phyloP scores from a whole-genome alignment of 2,888 invertebrate species.

The Drosophila paranaensis region DNA sequence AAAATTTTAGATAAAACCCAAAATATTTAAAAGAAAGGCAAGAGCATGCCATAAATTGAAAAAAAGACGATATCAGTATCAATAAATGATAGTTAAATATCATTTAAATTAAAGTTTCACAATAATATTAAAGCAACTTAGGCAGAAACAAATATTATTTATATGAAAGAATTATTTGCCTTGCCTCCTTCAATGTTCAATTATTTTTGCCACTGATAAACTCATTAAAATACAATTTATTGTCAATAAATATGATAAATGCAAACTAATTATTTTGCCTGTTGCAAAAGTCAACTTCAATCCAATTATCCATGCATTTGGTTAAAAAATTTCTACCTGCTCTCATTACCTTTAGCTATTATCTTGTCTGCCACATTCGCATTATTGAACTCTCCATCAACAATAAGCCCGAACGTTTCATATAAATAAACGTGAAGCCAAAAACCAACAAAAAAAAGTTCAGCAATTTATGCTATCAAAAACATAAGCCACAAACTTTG shows the following conservation, averaged over 20 bases:
- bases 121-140: too few relatives aligned
- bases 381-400: slow-evolving; percentile 8
- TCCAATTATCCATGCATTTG: slow-evolving; percentile 1
- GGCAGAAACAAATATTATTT: background rate
- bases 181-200: background rate
- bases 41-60: too few relatives aligned
- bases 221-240: background rate
- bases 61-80: too few relatives aligned
- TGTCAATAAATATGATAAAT: background rate
- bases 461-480: slow-evolving; percentile 8
- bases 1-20: too few relatives aligned
- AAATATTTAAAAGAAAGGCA: too few relatives aligned
- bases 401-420: background rate
- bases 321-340: background rate
- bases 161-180: background rate
- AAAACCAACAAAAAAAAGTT: background rate
- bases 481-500: slow-evolving; percentile 34
- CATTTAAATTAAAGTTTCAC: too few relatives aligned
- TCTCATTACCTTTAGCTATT: slow-evolving; percentile 1
- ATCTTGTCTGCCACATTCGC: background rate
- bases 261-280: background rate
- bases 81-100: too few relatives aligned
- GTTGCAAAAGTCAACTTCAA: background rate
- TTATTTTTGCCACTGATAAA: background rate
- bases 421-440: background rate